Base-by-base conservation (phyloP, 2,113 vertebrate genomes). In the Colinus virginianus region DNA sequence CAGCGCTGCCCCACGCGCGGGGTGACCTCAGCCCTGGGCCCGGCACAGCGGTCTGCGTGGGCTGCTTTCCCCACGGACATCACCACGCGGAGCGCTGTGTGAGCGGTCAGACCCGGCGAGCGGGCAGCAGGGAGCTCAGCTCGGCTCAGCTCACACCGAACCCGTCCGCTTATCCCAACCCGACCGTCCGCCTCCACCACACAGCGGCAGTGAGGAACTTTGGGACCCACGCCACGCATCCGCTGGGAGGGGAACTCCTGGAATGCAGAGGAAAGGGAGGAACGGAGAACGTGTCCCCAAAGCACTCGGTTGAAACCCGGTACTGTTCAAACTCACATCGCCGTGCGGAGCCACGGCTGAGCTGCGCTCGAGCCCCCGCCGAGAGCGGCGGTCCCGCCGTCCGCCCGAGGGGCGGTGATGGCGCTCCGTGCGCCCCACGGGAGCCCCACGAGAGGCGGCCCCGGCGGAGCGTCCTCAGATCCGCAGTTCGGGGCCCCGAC, bases 311-410 rank as follows among this genome's bases (percentile, higher is more conserved):
- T 72, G 55, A n/a, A 51, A 61, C 38, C 7, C 28, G 16, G 20
- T 6, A 11, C 9, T 2, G 7, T 30, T 36, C 77, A 55, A 68
- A 18, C 25, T 34, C n/a, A 14, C 13, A 15, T 34, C 53, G 26
- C 46, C 1, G 1, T 25, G 42, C 28, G 40, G 8, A 20, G 26
- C 11, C 4, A 23, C 13, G 7, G 6, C 23, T 13, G 48, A 19
- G 61, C 45, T 42, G 3, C 19, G 49, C 21, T 32, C 58, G 36
- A 23, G 21, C 25, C 70, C 10, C 45, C 45, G 2, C 0, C 28
- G 23, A 11, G 2, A 58, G 42, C 45, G 45, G 22, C 48, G 12
- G 38, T 3, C 17, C 4, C 13, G 30, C 13, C 21, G 55, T 32
- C 34, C 8, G 25, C 26, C 51, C 26, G 13, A 53, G 51, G 49